phyloP scores from a whole-genome alignment of 2,888 invertebrate genomes.

The Hartigia nigra region DNA sequence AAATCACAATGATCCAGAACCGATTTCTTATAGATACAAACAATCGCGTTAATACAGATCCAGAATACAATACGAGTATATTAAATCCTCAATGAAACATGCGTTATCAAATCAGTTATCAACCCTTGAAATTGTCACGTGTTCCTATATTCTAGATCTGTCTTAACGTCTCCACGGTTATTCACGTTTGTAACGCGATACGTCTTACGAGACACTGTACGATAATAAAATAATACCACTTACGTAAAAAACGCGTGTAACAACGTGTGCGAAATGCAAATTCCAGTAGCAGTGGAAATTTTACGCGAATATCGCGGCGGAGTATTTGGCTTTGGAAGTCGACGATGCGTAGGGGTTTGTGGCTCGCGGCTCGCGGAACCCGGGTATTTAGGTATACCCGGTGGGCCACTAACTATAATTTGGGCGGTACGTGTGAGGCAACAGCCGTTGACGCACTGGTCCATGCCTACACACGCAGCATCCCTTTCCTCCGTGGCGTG shows the following conservation, averaged over 20 bases:
- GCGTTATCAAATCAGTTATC: neutral
- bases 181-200: neutral
- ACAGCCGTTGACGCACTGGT: slow-evolving; percentile 67
- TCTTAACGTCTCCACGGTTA: neutral
- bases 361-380: slow-evolving; percentile 6
- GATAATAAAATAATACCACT: neutral
- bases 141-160: neutral
- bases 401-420: slow-evolving; percentile 62
- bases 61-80: neutral
- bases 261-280: neutral
- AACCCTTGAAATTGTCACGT: neutral
- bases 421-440: slow-evolving; percentile 66
- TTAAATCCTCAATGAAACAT: neutral
- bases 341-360: slow-evolving; percentile 7
- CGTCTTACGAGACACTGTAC: neutral
- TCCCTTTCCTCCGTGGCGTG: slow-evolving; percentile 55
- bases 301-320: neutral
- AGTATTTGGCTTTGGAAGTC: slow-evolving; percentile 2
- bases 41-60: neutral
- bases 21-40: neutral
- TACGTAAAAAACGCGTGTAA: neutral
- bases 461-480: slow-evolving; percentile 66
- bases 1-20: neutral
- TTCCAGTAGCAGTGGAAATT: neutral
- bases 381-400: slow-evolving; percentile 44